Evolutionary conservation across 2,888 invertebrate genomes (phyloP).

Genomic region (Apoda limacodes): DNA sequence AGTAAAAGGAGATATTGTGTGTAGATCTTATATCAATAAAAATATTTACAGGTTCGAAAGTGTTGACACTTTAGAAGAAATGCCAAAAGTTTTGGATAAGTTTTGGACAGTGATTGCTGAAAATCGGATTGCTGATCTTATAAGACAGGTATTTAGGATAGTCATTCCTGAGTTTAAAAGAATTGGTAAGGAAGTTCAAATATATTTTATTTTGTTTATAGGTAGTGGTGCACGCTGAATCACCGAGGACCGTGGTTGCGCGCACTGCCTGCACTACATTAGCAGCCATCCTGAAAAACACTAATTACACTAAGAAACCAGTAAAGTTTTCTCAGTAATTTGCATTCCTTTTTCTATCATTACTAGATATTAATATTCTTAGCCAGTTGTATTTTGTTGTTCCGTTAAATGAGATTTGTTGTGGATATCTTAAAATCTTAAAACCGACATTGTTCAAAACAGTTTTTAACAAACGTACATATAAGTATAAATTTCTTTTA

Average conservation of each 20-base stretch:
- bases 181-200: not conserved
- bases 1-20: too few relatives aligned
- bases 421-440: too few relatives aligned
- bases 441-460: too few relatives aligned
- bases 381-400: too few relatives aligned
- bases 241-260: conserved; percentile 50
- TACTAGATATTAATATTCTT: too few relatives aligned
- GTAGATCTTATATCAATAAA: too few relatives aligned
- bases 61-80: conserved; percentile 38
- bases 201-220: conserved; percentile 16
- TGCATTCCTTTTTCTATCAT: too few relatives aligned
- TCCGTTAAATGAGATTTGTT: too few relatives aligned
- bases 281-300: conserved; percentile 44
- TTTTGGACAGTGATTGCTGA: conserved; percentile 48
- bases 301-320: conserved; percentile 59
- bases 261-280: conserved; percentile 43
- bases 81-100: conserved; percentile 39
- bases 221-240: conserved; percentile 45
- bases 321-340: conserved; percentile 28
- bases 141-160: conserved; percentile 56
- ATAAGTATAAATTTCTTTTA: too few relatives aligned
- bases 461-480: too few relatives aligned
- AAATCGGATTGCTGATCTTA: conserved; percentile 44
- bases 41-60: conserved; percentile 38
- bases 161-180: too few relatives aligned